Percentiles rank a stretch among this genome's conserved stretches.
These are phyloP conservation scores for Hoplias malabaricus DNA, from an alignment of 2,113 vertebrate species.

Conservation along the genomic window DNA sequence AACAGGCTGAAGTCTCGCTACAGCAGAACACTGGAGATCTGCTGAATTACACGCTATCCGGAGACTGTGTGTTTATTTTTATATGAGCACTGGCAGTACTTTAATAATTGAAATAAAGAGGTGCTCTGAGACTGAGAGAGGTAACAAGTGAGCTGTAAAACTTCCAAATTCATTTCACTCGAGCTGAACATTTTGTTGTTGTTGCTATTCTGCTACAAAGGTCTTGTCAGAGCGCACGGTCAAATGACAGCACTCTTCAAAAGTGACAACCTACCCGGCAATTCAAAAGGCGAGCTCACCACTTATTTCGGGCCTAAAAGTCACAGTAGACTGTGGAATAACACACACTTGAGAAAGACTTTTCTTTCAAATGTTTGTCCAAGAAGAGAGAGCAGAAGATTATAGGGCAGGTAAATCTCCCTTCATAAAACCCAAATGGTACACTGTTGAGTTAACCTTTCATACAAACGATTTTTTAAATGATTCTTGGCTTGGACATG, in stretches of 20 bases:
- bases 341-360: neutral
- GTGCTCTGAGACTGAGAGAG: neutral
- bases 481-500: neutral
- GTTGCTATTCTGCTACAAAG: neutral
- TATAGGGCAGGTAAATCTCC: neutral
- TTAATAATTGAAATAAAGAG: neutral
- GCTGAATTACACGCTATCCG: neutral
- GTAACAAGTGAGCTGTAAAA: neutral
- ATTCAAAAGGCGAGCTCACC: neutral
- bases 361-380: neutral
- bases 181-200: neutral
- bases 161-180: neutral
- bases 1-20: neutral
- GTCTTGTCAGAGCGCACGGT: neutral
- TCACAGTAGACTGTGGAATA: neutral
- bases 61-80: neutral
- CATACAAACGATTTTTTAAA: neutral
- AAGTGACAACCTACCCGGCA: neutral
- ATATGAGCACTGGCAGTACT: neutral
- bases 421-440: neutral
- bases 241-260: neutral
- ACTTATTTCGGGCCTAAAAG: neutral
- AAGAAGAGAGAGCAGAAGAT: neutral
- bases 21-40: neutral
- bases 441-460: neutral